These are phyloP conservation scores for Nibea coibor DNA, from an alignment of 2,113 vertebrate species.

Conservation along the genomic window DNA sequence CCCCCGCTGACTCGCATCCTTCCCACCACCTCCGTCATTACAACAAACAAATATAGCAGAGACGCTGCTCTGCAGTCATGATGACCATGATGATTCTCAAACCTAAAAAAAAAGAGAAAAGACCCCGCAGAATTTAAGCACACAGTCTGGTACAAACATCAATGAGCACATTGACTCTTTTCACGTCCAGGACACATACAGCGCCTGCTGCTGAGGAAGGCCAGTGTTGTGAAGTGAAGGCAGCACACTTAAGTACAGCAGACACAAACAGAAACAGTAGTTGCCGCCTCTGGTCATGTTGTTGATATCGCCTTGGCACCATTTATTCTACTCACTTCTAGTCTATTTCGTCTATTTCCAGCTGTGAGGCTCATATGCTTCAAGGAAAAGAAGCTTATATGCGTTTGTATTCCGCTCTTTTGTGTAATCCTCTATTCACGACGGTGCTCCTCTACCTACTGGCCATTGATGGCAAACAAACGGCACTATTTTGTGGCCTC, in stretches of 20 bases:
- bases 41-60: conserved; percentile 70
- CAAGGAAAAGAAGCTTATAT: conserved; percentile 5
- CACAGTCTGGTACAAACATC: conserved; percentile 56
- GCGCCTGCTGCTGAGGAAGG: conserved; percentile 61
- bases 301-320: conserved; percentile 45
- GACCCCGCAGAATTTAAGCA: conserved; percentile 58
- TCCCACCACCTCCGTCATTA: conserved; percentile 67
- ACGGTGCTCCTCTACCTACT: not conserved
- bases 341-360: conserved; percentile 31
- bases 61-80: conserved; percentile 37
- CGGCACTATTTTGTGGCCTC: not conserved
- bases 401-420: not conserved
- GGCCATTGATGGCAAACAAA: not conserved
- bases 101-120: conserved; percentile 39
- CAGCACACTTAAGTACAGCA: conserved; percentile 53
- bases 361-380: conserved; percentile 28
- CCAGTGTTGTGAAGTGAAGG: conserved; percentile 57
- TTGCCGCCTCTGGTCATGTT: conserved; percentile 57
- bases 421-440: not conserved
- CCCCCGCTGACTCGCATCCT: conserved; percentile 68
- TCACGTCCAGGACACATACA: conserved; percentile 61
- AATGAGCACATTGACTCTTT: conserved; percentile 72
- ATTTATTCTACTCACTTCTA: conserved; percentile 45
- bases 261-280: conserved; percentile 55
- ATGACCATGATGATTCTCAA: conserved; percentile 36